Evolutionary conservation across 1,140 invertebrate genomes (phyloP).

Genomic region (Aradophagus sp.): DNA sequence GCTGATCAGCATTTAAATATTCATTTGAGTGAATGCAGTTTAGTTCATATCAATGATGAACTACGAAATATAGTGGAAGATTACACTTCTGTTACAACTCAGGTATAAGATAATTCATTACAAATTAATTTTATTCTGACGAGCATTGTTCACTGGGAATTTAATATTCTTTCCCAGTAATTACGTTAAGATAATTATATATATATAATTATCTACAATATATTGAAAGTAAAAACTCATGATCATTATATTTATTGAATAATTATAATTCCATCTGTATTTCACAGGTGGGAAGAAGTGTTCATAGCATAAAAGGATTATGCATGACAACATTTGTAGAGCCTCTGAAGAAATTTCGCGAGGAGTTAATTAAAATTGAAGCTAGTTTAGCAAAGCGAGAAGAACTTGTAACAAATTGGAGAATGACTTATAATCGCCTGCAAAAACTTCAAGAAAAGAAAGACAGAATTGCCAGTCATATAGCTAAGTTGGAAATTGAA

Average conservation of each 20-base stretch:
- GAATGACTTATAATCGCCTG: slow-evolving; percentile 58
- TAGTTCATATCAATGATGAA: slow-evolving; percentile 67
- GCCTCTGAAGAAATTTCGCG: slow-evolving; percentile 70
- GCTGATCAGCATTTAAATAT: slow-evolving; percentile 68
- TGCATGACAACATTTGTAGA: slow-evolving; percentile 69
- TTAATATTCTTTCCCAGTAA: too few relatives aligned
- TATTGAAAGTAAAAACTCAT: too few relatives aligned
- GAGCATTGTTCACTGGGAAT: too few relatives aligned
- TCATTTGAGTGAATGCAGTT: slow-evolving; percentile 66
- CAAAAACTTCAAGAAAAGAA: slow-evolving; percentile 71
- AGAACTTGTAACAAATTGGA: slow-evolving; percentile 68
- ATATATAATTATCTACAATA: too few relatives aligned
- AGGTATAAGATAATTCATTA: slow-evolving; percentile 63
- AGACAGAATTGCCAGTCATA: slow-evolving; percentile 69
- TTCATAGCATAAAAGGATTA: slow-evolving; percentile 62
- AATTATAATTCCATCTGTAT: too few relatives aligned
- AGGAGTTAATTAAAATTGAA: slow-evolving; percentile 66
- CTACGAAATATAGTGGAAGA: slow-evolving; percentile 70
- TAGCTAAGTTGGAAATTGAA: slow-evolving; percentile 70
- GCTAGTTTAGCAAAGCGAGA: slow-evolving; percentile 66
- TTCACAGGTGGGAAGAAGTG: slow-evolving; percentile 65
- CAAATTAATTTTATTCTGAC: too few relatives aligned
- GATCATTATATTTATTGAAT: too few relatives aligned
- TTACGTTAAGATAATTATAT: too few relatives aligned
- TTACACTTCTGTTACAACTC: slow-evolving; percentile 70